Conservation (phyloP, 2,113 vertebrate genomes). For the Microcebus lehilahytsara region DNA sequence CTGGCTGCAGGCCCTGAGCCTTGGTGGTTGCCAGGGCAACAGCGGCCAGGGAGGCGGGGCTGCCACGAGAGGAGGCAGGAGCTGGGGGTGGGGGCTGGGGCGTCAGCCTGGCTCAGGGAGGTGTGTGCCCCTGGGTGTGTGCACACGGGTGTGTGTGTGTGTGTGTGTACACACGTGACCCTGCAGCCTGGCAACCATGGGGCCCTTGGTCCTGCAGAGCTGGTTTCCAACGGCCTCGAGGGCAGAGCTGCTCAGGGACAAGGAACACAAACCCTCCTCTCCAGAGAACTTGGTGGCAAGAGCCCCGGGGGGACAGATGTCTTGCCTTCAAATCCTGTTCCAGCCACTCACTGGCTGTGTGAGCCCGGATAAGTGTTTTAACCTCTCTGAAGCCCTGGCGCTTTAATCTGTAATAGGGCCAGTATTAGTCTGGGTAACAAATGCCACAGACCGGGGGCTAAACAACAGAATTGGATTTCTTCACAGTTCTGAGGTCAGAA, state of each 20-base stretch:
- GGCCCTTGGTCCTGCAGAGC: background rate
- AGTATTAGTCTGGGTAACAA: rapidly evolving
- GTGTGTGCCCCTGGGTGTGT: no score
- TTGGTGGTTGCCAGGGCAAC: conserved; percentile 45
- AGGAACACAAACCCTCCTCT: background rate
- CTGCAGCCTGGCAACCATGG: background rate
- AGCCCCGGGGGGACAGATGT: background rate
- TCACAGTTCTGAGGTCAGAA: background rate
- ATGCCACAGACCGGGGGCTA: rapidly evolving
- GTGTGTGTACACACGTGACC: background rate
- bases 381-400: rapidly evolving
- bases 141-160: background rate
- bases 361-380: background rate
- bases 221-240: rapidly evolving
- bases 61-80: background rate
- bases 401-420: rapidly evolving
- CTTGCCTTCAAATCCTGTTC: background rate
- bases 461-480: rapidly evolving
- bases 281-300: background rate
- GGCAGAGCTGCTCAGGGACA: rapidly evolving
- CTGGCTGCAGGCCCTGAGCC: conserved; percentile 17
- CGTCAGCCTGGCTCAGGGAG: background rate
- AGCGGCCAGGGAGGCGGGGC: conserved; percentile 6
- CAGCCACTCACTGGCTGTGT: rapidly evolving
- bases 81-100: background rate